Evolutionary conservation across 2,113 vertebrate genomes (phyloP).

Genomic region (Cyanocitta stelleri): DNA sequence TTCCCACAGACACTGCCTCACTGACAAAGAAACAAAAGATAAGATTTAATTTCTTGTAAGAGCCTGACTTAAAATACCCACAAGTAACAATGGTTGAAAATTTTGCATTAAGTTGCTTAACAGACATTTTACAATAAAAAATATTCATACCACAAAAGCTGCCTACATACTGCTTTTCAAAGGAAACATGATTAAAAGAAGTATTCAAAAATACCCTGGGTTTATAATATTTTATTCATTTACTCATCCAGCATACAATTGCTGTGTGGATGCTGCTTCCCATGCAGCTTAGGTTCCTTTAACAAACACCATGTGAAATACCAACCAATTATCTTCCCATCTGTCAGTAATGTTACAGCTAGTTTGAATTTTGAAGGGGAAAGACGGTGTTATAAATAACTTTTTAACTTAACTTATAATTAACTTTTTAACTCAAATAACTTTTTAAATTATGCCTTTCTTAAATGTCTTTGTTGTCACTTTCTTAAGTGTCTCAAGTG

Average conservation of each 20-base stretch:
- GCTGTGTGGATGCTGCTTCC: background rate
- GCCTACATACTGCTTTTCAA: background rate
- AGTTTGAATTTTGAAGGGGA: background rate
- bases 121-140: background rate
- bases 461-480: background rate
- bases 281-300: background rate
- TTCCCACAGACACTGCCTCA: background rate
- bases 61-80: background rate
- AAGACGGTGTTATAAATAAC: background rate
- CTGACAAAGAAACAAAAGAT: background rate
- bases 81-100: background rate
- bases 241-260: background rate
- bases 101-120: background rate
- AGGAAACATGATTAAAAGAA: background rate
- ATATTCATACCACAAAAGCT: background rate
- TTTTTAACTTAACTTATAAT: background rate
- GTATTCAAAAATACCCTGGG: background rate
- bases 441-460: background rate
- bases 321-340: background rate
- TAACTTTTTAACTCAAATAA: background rate
- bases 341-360: background rate
- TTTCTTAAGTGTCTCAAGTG: background rate
- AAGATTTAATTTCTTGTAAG: background rate
- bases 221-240: background rate
- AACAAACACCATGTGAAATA: background rate